Conservation (phyloP, 1,140 invertebrate genomes). For the Paramacrobiotus metropolitanus region DNA sequence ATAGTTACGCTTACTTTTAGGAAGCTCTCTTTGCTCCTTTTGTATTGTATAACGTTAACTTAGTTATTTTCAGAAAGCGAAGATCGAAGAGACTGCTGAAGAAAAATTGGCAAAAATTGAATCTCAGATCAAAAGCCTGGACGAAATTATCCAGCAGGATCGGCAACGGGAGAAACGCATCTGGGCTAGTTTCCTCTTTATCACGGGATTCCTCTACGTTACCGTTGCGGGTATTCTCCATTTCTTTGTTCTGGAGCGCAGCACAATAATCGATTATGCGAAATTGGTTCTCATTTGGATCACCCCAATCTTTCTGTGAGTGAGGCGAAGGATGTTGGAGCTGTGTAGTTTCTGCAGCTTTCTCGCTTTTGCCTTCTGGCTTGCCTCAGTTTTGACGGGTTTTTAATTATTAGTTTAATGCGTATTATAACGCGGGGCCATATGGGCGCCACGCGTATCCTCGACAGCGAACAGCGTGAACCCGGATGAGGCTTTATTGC, state of each 20-base stretch:
- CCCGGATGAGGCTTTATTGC: too few species aligned
- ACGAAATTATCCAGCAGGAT: neutral
- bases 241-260: neutral
- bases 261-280: neutral
- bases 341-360: too few species aligned
- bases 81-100: neutral
- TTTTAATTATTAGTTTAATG: too few species aligned
- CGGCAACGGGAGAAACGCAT: neutral
- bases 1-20: too few species aligned
- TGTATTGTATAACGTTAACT: too few species aligned
- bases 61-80: neutral
- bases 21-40: too few species aligned
- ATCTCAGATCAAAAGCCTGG: neutral
- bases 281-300: neutral
- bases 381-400: too few species aligned
- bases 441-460: too few species aligned
- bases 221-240: neutral
- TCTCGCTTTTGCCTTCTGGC: neutral
- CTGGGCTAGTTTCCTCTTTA: slow-evolving; percentile 1
- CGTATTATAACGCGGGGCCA: too few species aligned
- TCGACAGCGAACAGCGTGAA: too few species aligned
- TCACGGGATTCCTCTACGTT: neutral
- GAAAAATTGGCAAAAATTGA: neutral
- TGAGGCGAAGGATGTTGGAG: too few species aligned
- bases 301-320: neutral